Evolutionary conservation across 2,113 vertebrate genomes (phyloP).

Genomic region (Boleophthalmus pectinirostris): DNA sequence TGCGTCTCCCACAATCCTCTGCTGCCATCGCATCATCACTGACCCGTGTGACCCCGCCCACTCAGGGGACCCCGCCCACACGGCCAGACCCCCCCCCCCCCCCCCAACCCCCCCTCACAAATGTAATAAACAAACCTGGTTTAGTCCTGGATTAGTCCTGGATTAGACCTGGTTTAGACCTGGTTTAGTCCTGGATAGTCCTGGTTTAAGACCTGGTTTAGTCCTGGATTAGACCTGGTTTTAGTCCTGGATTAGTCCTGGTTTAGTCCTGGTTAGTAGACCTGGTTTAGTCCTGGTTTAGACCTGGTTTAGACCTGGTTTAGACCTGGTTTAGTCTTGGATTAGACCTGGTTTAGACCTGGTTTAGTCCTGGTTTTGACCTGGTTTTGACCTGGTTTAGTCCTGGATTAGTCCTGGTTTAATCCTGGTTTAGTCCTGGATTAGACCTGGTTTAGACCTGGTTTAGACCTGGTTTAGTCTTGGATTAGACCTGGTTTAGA

Average conservation of each 20-base stretch:
- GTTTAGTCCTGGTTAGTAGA: not conserved
- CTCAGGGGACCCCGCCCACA: too few relatives aligned
- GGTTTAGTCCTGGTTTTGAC: not conserved
- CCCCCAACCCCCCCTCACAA: too few relatives aligned
- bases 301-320: not conserved
- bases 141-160: not conserved
- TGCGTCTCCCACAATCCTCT: too few relatives aligned
- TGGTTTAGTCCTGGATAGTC: not conserved
- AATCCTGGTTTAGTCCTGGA: not conserved
- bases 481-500: not conserved
- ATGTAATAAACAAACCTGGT: too few relatives aligned
- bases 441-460: not conserved
- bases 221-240: not conserved
- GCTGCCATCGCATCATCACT: too few relatives aligned
- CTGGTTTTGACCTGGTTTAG: not conserved
- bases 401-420: not conserved
- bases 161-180: not conserved
- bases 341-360: not conserved
- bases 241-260: not conserved
- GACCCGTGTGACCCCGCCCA: too few relatives aligned
- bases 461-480: not conserved
- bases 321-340: not conserved
- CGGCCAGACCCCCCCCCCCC: too few relatives aligned
- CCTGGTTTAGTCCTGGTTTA: not conserved
- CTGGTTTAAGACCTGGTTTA: not conserved